Evolutionary conservation across 2,888 invertebrate species (phyloP), one percentile per base, ranked within the genome.

Genomic region (Microplitis deprimator): DNA sequence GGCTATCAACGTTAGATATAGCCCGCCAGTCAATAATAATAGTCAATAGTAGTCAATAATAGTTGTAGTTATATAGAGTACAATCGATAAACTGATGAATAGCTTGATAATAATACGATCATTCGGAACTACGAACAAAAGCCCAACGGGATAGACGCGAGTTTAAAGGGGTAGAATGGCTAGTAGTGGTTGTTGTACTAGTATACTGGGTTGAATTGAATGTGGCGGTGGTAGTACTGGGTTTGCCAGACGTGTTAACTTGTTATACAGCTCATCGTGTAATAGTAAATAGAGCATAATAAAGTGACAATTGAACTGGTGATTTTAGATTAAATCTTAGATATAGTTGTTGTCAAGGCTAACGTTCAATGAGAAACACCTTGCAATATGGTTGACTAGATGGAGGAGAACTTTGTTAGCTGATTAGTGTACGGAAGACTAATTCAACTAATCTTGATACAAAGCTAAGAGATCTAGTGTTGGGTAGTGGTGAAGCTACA

Each of bases 371-470:
- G 50, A 29, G 50, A 50, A 13, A 50, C 50, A 50, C 13, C 50
- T 50, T 50, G 50, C 13, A 7, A 50, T 50, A 50, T 50, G 50
- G 50, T 50, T 13, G 50, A 10, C 50, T 50, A 50, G 60, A 70
- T 29, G 60, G 50, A 59, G 40, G 39, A 72, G 62, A 72, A 72
- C 71, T 72, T 72, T 40, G 50, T 10, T 50, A 8, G 50, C 13
- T 29, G 20, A 17, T n/a, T 40, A 39, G 39, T 20, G 39, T 65
- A 20, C 13, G 71, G 59, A 40, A 50, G 39, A 60, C 76, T 73
- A 76, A 76, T 72, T 76, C 73, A 50, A 76, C 73, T 76, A 76
- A 73, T 72, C 76, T 59, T 73, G 68, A 76, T 76, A 68, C 72
- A 40, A 17, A 68, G 68, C 40, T 41, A 17, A 41, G 50, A 41